A percentile compares a stretch with the other conserved stretches of the same genome.
Conservation (phyloP, 2,888 invertebrate genomes). For the Ommatoiulus sabulosus region DNA sequence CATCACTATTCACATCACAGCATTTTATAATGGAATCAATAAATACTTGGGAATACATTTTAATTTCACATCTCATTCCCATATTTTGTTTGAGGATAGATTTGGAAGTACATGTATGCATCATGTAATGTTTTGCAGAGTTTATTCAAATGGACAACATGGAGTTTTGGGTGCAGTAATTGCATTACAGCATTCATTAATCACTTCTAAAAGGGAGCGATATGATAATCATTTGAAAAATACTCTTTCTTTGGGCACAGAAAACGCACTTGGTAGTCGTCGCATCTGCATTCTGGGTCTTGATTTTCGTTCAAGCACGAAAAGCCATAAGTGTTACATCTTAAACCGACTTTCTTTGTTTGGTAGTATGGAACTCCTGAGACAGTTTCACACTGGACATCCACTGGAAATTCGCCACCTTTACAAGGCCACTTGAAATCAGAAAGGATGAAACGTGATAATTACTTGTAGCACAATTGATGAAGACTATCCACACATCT, state of each 20-base stretch:
- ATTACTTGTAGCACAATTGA: no score
- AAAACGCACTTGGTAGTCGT: conserved; percentile 52
- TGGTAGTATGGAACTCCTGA: conserved; percentile 51
- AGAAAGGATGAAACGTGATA: neutral
- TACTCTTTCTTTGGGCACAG: conserved; percentile 49
- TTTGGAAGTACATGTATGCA: no score
- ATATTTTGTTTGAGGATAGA: no score
- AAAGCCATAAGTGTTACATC: conserved; percentile 49
- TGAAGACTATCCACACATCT: no score
- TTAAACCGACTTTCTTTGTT: conserved; percentile 52
- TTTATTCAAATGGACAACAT: no score
- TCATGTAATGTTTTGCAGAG: no score
- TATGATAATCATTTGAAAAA: conserved; percentile 41
- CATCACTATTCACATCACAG: neutral
- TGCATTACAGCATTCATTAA: neutral
- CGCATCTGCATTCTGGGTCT: conserved; percentile 47
- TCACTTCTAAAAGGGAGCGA: conserved; percentile 10
- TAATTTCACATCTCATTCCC: neutral
- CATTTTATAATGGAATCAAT: conserved; percentile 38
- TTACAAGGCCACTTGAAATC: conserved; percentile 54
- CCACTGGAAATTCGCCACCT: conserved; percentile 50
- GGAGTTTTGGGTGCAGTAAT: no score
- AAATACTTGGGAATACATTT: neutral
- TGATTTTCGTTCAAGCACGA: conserved; percentile 53
- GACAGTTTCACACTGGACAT: conserved; percentile 55